Evolutionary conservation across 37 sponge, comb jelly and placozoan genomes (phyloP), one percentile per base, ranked within the genome.

Genomic region (Beroe forskalii): DNA sequence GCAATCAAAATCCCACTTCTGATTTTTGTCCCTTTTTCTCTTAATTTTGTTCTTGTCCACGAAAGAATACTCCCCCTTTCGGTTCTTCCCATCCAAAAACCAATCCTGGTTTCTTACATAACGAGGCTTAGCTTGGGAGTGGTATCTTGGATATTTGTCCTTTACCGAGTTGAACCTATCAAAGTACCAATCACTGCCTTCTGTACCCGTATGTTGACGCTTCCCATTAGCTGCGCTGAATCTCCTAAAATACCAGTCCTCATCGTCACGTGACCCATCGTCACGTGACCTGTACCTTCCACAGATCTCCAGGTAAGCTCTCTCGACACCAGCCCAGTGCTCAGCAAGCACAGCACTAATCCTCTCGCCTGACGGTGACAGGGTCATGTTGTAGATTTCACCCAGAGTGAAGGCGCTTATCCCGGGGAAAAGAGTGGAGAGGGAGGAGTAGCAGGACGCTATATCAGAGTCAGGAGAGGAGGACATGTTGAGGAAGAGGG

Each of bases 301-400:
- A n/a, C n/a, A n/a, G n/a, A n/a, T n/a, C n/a, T n/a, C n/a, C n/a
- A n/a, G n/a, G n/a, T n/a, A n/a, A n/a, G n/a, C n/a, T n/a, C n/a
- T n/a, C n/a, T n/a, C n/a, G n/a, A n/a, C n/a, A n/a, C n/a, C n/a
- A n/a, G n/a, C n/a, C n/a, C n/a, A n/a, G n/a, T n/a, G n/a, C n/a
- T n/a, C n/a, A n/a, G n/a, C n/a, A n/a, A n/a, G n/a, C n/a, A n/a
- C n/a, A n/a, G n/a, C n/a, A n/a, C n/a, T n/a, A n/a, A n/a, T n/a
- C n/a, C n/a, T n/a, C n/a, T n/a, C n/a, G n/a, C n/a, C n/a, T n/a
- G n/a, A n/a, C n/a, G n/a, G n/a, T n/a, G n/a, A n/a, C n/a, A n/a
- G 20, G 66, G 86, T 80, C 86, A 80, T 80, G 48, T 80, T 80
- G 55, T 42, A n/a, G 30, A 80, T 37, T 19, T 44, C 86, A 43